These are phyloP conservation scores for Crematogaster levior DNA, from an alignment of 2,888 invertebrate genomes.

Conservation along the genomic window DNA sequence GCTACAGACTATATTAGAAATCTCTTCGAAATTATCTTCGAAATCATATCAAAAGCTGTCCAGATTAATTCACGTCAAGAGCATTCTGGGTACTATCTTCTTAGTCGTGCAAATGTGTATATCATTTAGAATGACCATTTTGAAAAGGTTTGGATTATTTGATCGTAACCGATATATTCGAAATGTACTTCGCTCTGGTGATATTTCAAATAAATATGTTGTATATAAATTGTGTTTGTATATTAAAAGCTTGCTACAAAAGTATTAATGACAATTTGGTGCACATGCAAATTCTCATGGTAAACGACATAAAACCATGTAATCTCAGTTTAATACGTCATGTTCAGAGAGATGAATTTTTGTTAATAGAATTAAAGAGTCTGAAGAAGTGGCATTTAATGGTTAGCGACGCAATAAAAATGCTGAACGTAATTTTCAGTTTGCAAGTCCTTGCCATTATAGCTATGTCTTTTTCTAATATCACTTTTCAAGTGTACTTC, in stretches of 20 bases:
- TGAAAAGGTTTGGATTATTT: neutral
- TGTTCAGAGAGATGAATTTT: neutral
- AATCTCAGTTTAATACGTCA: neutral
- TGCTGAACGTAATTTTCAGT: neutral
- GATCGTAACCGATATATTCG: neutral
- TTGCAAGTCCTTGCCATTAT: neutral
- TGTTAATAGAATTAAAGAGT: neutral
- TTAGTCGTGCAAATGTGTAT: neutral
- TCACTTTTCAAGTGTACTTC: neutral
- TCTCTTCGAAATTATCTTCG: neutral
- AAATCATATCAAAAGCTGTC: neutral
- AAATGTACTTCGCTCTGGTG: rapidly evolving
- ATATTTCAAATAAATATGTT: neutral
- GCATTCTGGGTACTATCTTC: neutral
- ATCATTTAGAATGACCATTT: too few relatives aligned
- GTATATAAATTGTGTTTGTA: neutral
- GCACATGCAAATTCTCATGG: neutral
- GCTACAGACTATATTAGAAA: neutral
- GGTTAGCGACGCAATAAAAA: neutral
- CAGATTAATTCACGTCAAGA: neutral
- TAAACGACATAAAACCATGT: too few relatives aligned
- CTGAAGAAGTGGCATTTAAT: neutral
- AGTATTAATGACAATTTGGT: neutral
- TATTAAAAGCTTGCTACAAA: neutral
- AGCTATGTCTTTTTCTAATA: neutral